phyloP scores from a whole-genome alignment of 64 coral and sea anemone genomes.

The Porites lutea region DNA sequence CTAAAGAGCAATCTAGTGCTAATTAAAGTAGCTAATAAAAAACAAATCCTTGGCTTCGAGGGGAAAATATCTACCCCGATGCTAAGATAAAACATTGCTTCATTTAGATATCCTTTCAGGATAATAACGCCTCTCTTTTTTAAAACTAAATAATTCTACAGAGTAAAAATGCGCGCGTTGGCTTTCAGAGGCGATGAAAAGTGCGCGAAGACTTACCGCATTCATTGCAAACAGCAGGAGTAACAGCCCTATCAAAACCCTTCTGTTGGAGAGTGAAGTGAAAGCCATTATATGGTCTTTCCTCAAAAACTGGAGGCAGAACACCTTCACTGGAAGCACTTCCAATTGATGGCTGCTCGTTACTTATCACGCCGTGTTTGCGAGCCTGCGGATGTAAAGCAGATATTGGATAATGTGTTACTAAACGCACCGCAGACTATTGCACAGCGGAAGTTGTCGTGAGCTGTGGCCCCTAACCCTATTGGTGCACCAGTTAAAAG shows the following conservation, averaged over 20 bases:
- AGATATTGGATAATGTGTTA: constrained; percentile 12
- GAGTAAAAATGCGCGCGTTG: not conserved
- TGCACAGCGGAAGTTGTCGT: constrained; percentile 37
- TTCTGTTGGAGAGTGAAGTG: not conserved
- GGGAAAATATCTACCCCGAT: not conserved
- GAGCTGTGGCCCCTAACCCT: not conserved
- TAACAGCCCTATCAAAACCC: not conserved
- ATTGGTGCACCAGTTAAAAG: not conserved
- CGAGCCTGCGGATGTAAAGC: constrained; percentile 13
- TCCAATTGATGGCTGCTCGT: constrained; percentile 8
- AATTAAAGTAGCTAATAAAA: constrained; percentile 40
- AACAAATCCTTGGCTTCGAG: not conserved
- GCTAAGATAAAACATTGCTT: not conserved
- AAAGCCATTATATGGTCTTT: not conserved
- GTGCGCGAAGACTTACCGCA: constrained; percentile 16
- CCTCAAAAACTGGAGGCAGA: constrained; percentile 13
- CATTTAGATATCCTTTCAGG: not conserved
- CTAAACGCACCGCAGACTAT: not conserved
- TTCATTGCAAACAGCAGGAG: constrained; percentile 3
- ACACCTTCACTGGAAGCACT: constrained; percentile 36
- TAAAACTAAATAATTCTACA: not conserved
- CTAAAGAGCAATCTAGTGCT: constrained; percentile 31
- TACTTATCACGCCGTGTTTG: not conserved
- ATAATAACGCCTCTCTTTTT: not conserved
- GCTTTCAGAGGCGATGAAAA: constrained; percentile 17